Evolutionary conservation across 1,140 invertebrate genomes (phyloP).

Genomic region (Copidosoma floridanum): DNA sequence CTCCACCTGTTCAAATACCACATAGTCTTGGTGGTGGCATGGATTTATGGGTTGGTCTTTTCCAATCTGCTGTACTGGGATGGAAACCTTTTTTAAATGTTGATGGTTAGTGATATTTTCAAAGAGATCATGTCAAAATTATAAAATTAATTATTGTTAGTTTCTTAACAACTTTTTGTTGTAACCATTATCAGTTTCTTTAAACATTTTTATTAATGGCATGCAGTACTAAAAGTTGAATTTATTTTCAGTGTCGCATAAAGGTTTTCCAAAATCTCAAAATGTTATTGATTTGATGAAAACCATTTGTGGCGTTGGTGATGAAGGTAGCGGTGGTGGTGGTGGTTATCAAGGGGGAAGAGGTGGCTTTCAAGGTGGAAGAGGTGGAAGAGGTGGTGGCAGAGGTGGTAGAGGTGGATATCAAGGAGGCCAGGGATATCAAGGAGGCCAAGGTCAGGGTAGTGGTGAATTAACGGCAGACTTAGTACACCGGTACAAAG

Average conservation of each 20-base stretch:
- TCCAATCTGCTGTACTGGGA: constrained; percentile 71
- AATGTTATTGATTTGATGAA: constrained; percentile 49
- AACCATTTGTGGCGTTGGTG: neutral
- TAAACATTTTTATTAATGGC: no score
- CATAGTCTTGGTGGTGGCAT: constrained; percentile 62
- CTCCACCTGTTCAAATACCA: constrained; percentile 20
- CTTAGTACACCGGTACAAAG: neutral
- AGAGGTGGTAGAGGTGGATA: neutral
- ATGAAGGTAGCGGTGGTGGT: neutral
- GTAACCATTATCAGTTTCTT: no score
- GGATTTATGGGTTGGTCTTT: constrained; percentile 71
- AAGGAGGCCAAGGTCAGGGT: neutral
- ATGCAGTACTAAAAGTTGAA: neutral
- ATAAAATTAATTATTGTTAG: neutral
- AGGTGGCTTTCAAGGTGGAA: neutral
- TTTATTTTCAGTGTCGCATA: constrained; percentile 62
- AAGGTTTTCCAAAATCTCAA: constrained; percentile 63
- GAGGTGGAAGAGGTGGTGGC: no score
- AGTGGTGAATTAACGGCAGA: neutral
- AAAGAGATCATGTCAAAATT: neutral
- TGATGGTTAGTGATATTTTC: constrained; percentile 58
- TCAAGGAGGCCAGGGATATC: no score
- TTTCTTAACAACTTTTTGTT: no score
- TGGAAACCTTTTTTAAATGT: constrained; percentile 72
- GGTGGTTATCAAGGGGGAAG: neutral